A percentile compares a stretch with the other conserved stretches of the same genome.
These are phyloP conservation scores for Bombycilla garrulus DNA, from an alignment of 2,113 vertebrate genomes.

Conservation along the genomic window DNA sequence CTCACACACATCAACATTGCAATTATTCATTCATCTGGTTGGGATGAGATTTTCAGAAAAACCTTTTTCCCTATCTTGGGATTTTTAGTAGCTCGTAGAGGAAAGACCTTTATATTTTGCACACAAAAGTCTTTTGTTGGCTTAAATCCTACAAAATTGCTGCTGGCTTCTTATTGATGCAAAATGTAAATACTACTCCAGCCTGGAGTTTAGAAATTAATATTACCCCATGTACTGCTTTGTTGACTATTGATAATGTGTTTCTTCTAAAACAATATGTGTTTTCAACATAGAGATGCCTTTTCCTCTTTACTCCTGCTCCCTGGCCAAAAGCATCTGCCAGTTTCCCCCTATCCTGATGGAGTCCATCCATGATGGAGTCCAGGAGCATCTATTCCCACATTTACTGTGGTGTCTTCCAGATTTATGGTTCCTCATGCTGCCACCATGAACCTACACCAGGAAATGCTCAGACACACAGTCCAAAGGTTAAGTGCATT, in stretches of 20 bases:
- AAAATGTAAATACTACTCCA: conserved; percentile 26
- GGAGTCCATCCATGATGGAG: neutral
- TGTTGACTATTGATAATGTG: neutral
- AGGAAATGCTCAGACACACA: conserved; percentile 11
- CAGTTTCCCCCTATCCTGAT: neutral
- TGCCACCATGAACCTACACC: neutral
- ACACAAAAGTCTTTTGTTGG: conserved; percentile 12
- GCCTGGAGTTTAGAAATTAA: conserved; percentile 16
- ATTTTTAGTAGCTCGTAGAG: conserved; percentile 28
- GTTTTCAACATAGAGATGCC: neutral
- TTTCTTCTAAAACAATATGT: neutral
- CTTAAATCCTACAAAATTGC: conserved; percentile 21
- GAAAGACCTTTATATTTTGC: neutral
- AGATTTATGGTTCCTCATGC: neutral
- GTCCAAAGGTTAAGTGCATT: conserved; percentile 41
- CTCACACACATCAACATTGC: conserved; percentile 22
- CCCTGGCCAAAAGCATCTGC: neutral
- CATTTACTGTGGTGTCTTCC: neutral
- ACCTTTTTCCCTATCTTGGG: neutral
- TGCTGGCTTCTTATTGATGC: neutral
- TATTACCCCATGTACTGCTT: neutral
- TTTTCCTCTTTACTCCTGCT: neutral
- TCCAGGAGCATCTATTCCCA: neutral
- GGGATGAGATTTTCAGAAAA: neutral
- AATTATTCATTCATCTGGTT: conserved; percentile 40